These are phyloP conservation scores for Lucilia sericata DNA, from an alignment of 1,140 invertebrate species.

Conservation along the genomic window DNA sequence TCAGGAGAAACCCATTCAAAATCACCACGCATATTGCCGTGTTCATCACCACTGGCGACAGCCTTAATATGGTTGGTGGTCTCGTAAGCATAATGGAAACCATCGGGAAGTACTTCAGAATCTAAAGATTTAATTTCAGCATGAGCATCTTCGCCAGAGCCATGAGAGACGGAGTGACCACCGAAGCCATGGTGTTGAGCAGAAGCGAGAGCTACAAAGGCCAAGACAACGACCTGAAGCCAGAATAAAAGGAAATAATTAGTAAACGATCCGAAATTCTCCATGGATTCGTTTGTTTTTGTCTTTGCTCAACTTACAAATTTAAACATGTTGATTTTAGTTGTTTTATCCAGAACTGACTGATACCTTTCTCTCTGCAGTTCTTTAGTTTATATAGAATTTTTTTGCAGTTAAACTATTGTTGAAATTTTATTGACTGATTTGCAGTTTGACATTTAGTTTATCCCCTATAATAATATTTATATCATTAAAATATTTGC, in stretches of 20 bases:
- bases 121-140: constrained; percentile 49
- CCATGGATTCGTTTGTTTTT: no score
- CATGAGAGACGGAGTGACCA: not conserved
- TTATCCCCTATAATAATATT: no score
- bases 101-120: constrained; percentile 66
- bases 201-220: not conserved
- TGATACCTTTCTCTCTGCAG: not conserved
- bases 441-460: no score
- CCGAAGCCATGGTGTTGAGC: not conserved
- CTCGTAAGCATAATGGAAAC: constrained; percentile 66
- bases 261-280: no score
- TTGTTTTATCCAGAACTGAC: not conserved
- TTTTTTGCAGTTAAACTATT: not conserved
- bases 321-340: constrained; percentile 46
- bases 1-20: constrained; percentile 74
- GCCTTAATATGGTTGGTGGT: constrained; percentile 71
- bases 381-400: not conserved
- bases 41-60: constrained; percentile 56
- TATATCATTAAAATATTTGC: no score
- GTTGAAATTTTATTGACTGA: no score
- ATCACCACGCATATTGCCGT: constrained; percentile 67
- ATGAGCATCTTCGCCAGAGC: constrained; percentile 48
- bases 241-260: no score
- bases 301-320: constrained; percentile 37
- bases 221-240: constrained; percentile 2